phyloP scores from a whole-genome alignment of 2,888 invertebrate species.

The Cephus nigrinus region DNA sequence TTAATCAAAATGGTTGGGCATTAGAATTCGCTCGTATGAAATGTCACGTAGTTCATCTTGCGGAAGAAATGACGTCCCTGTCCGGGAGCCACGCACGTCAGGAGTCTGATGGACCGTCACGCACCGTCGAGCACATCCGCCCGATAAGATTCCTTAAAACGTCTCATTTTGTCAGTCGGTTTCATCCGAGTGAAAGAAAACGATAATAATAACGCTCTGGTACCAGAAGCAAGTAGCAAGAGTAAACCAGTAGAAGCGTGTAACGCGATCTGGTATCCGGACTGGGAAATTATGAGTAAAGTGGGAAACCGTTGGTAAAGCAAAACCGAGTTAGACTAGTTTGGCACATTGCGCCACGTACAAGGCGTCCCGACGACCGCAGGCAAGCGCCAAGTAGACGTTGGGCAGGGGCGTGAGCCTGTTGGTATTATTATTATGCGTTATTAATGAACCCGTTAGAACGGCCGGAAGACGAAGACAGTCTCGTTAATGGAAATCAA shows the following conservation, averaged over 20 bases:
- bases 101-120: no score
- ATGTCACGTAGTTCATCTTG: not conserved
- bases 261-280: no score
- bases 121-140: no score
- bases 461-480: not conserved
- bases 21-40: not conserved
- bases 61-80: not conserved
- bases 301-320: no score
- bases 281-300: no score
- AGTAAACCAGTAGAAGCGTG: no score
- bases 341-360: constrained; percentile 29
- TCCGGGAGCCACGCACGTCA: no score
- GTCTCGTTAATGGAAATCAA: constrained; percentile 29
- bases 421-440: constrained; percentile 6
- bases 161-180: not conserved
- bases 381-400: not conserved
- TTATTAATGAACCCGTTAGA: constrained; percentile 28
- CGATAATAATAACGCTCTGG: no score
- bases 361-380: constrained; percentile 30
- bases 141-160: no score
- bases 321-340: no score
- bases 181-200: not conserved
- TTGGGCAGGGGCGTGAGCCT: not conserved
- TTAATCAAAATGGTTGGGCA: not conserved
- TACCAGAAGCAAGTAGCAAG: no score